phyloP scores from a whole-genome alignment of 2,113 vertebrate species.

The Manacus vitellinus region DNA sequence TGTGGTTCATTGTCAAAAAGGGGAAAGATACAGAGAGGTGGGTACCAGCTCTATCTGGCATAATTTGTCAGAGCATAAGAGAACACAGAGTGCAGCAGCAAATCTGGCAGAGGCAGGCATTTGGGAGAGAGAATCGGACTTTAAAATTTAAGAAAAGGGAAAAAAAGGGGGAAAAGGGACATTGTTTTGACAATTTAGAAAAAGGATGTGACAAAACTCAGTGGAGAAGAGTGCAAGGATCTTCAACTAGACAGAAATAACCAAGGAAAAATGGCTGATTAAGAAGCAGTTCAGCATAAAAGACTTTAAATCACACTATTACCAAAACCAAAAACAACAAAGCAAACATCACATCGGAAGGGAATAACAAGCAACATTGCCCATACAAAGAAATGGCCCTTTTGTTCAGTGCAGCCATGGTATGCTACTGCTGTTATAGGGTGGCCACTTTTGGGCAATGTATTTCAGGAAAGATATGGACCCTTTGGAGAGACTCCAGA shows the following conservation, averaged over 20 bases:
- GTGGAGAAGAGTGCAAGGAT: neutral
- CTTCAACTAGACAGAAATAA: neutral
- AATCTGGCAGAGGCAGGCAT: neutral
- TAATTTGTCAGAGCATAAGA: neutral
- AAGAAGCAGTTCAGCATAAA: neutral
- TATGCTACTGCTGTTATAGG: neutral
- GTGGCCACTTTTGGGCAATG: neutral
- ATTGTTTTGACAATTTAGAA: neutral
- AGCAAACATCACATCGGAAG: neutral
- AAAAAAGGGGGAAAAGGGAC: fast-evolving
- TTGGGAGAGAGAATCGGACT: neutral
- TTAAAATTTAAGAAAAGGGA: neutral
- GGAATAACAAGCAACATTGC: neutral
- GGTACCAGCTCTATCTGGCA: neutral
- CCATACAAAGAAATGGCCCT: fast-evolving
- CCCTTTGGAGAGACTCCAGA: neutral
- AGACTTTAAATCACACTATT: neutral
- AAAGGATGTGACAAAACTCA: neutral
- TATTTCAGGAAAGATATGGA: neutral
- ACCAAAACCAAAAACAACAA: neutral
- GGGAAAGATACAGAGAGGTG: neutral
- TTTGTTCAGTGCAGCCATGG: neutral
- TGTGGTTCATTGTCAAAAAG: neutral
- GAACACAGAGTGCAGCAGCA: neutral
- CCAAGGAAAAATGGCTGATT: neutral